Evolutionary conservation across 2,797 vertebrate genomes (phyloP).

Genomic region (Myotis pilosus): DNA sequence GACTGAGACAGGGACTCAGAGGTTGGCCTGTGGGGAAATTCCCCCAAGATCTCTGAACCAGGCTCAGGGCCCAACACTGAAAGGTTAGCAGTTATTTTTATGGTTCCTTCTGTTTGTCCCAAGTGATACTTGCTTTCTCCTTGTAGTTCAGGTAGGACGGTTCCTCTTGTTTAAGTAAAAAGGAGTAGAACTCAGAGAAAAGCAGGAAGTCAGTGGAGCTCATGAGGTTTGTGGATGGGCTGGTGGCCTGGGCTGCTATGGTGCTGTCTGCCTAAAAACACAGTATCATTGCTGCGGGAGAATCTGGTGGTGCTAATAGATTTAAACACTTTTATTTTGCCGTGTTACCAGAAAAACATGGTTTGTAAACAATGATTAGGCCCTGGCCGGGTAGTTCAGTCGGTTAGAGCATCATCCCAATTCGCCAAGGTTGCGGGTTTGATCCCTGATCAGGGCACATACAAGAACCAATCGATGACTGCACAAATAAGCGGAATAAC

Average conservation of each 20-base stretch:
- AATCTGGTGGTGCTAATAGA: neutral
- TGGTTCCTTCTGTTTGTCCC: neutral
- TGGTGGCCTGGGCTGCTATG: fast-evolving
- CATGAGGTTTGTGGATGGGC: neutral
- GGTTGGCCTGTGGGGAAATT: neutral
- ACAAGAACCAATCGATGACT: neutral
- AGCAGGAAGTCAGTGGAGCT: neutral
- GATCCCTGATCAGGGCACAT: neutral
- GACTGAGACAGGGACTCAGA: neutral
- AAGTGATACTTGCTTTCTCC: neutral
- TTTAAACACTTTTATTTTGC: neutral
- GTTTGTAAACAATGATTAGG: neutral
- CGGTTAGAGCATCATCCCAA: neutral
- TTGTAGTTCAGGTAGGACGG: neutral
- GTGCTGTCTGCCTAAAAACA: too few relatives aligned
- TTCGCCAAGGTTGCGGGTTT: neutral
- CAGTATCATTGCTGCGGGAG: neutral
- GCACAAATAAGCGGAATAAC: neutral
- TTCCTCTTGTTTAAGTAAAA: neutral
- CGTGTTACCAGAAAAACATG: neutral
- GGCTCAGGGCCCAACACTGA: too few relatives aligned
- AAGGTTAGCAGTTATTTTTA: neutral
- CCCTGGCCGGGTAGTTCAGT: neutral
- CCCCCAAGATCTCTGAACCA: neutral
- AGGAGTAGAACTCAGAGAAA: neutral